These are phyloP conservation scores for Melinopterus prodromus DNA, from an alignment of 2,888 invertebrate genomes.

Conservation along the genomic window DNA sequence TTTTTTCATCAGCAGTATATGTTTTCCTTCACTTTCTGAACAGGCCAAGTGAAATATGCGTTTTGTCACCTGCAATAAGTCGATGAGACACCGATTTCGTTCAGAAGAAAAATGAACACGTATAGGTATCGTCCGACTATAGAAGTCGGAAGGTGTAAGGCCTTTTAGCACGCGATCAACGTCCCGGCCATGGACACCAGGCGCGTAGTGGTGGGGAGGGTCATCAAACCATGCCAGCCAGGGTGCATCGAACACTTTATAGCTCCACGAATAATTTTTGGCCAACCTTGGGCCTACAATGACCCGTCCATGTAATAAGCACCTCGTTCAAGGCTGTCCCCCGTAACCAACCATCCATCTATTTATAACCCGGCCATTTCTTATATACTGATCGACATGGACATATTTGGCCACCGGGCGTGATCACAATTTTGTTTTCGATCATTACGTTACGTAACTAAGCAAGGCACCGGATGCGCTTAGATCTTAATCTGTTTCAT, in stretches of 20 bases:
- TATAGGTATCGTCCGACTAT: too few species aligned
- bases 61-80: background rate
- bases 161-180: conserved; percentile 23
- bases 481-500: background rate
- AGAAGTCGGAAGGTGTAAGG: background rate
- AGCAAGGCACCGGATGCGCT: conserved; percentile 11
- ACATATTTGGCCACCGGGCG: background rate
- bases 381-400: conserved; percentile 18
- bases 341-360: conserved; percentile 14
- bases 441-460: background rate
- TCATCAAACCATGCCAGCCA: conserved; percentile 39
- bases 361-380: conserved; percentile 7
- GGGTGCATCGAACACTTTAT: conserved; percentile 41
- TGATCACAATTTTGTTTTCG: background rate
- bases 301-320: conserved; percentile 21
- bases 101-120: background rate
- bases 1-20: too few species aligned
- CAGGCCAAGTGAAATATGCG: background rate
- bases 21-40: background rate
- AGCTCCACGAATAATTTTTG: conserved; percentile 41
- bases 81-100: background rate
- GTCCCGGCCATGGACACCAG: conserved; percentile 32
- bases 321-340: conserved; percentile 7
- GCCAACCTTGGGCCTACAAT: conserved; percentile 39
- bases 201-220: conserved; percentile 32